Conservation (phyloP, 1,140 invertebrate genomes). For the Antheraea mylitta region DNA sequence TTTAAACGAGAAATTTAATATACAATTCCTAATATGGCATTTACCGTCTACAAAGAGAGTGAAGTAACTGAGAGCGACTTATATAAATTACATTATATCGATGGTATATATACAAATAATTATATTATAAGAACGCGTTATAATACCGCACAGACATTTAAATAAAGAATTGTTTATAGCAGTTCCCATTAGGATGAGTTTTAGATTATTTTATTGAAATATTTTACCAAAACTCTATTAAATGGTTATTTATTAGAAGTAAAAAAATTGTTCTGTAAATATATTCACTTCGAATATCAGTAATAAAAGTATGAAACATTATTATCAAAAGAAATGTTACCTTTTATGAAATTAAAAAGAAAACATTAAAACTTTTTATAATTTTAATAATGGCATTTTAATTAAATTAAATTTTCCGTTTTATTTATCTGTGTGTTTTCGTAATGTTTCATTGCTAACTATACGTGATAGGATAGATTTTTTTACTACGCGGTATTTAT, state of each 20-base stretch:
- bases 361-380: no score
- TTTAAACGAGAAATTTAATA: conserved; percentile 56
- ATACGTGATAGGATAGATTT: no score
- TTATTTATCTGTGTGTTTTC: no score
- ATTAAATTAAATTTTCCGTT: no score
- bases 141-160: neutral
- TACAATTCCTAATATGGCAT: conserved; percentile 76
- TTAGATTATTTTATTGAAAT: neutral
- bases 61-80: conserved; percentile 63
- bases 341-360: no score
- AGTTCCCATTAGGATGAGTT: neutral
- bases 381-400: no score
- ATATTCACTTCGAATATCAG: no score
- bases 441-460: no score
- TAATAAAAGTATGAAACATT: no score
- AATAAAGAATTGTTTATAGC: neutral
- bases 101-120: conserved; percentile 59
- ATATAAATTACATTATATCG: conserved; percentile 65
- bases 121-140: neutral
- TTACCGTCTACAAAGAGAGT: conserved; percentile 72
- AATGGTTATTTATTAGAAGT: no score
- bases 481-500: conserved; percentile 5
- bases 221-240: neutral
- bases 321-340: no score
- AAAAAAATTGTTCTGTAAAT: no score